Evolutionary conservation across 2,888 invertebrate genomes (phyloP), one percentile per base, ranked within the genome.

Genomic region (Philaethria dido): DNA sequence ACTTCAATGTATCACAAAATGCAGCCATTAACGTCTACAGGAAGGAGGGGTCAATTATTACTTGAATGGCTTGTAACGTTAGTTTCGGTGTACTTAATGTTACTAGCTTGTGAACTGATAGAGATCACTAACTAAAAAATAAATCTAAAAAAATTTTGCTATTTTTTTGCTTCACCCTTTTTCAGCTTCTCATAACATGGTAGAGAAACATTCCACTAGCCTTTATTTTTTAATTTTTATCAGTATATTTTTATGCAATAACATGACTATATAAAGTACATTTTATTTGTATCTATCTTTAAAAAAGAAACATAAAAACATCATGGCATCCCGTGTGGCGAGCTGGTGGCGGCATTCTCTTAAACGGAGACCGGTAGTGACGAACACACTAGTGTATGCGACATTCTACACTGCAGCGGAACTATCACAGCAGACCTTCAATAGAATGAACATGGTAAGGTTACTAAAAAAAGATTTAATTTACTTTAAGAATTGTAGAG

Each of bases 331-430:
- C 16, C 74, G 74, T 22, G n/a, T 89, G 44, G 74, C 75, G 16
- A 72, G 71, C 1, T 72, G 78, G 69, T 83, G 82, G 70, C 80
- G 79, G 4, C 74, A 71, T 9, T 80, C 93, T 14, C 88, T 94
- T 55, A 81, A 85, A 71, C 88, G 81, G 72, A 84, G 93, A 70
- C 94, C 94, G 0, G 85, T 94, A 33, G 69, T 93, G 47, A 89
- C 94, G 64, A 94, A 94, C 77, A 89, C 93, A 74, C 81, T 94
- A 3, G 94, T 96, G 42, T 97, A 97, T 83, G 97, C 96, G 5
- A 93, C 94, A 0, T 94, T 97, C 75, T 97, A 96, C 82, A 94
- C 95, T 0, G 95, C 95, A 4, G 97, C 97, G 0, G 97, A 97
- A 81, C 93, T 96, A 66, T 95, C 96, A 0, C 97, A 97, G 81